Base-by-base conservation (phyloP, 64 coral and sea anemone genomes). In the Orbicella faveolata region DNA sequence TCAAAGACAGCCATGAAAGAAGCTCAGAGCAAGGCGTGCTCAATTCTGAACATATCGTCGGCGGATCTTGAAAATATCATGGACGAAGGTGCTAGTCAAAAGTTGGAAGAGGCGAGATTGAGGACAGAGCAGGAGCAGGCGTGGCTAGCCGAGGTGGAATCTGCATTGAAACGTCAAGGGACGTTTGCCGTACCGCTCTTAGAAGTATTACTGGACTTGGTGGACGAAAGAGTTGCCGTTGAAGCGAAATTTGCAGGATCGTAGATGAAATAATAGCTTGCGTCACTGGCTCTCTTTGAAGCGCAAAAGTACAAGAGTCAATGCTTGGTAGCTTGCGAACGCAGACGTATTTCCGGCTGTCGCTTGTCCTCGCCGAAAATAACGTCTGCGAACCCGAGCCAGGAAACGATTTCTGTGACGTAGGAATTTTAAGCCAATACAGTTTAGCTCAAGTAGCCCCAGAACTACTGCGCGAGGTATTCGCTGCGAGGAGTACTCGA, bases 41-140 rank as follows among this genome's bases (percentile, higher is more conserved):
- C 93, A 21, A 95, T 95, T 30, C 79, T 95, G 16, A 91, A 95
- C 77, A 87, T 95, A 86, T 90, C 93, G 7, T 91, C 83, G 0
- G 37, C 61, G 21, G 93, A 91, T 83, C 83, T 95, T 0, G 83
- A 95, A 19, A 61, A 87, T 11, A 68, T 95, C 26, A 86, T 95
- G 81, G 88, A 88, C 23, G 93, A 87, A 23, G 72, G 84, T 23
- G 37, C 48, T 21, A 76, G 77, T 83, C 54, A 79, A 10, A 76
- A 23, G 18, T 21, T 51, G 39, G 73, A 77, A 7, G 73, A 76
- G 51, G 33, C 54, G 25, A 76, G 73, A 36, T 84, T 83, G 30
- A 63, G 70, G 52, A 61, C 52, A 19, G 51, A 88, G 61, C 74
- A 75, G 17, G 86, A 88, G 51, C 19, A 61, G 0, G 72, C 86